Evolutionary conservation across 1,140 invertebrate species (phyloP).

Genomic region (Zaprionus taronus): DNA sequence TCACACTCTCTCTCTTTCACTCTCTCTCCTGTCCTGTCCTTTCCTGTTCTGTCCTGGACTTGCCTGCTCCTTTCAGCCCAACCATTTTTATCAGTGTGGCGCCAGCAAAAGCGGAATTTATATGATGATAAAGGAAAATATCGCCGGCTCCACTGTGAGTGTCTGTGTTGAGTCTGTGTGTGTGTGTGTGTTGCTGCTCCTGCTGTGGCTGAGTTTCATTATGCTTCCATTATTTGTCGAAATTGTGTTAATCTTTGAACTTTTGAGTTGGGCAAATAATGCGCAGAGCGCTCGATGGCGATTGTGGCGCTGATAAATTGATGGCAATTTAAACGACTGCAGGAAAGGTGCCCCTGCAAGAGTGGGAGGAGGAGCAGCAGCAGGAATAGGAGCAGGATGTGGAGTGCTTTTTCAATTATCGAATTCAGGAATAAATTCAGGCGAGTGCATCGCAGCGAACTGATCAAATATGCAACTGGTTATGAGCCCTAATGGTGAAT

Average conservation of each 20-base stretch:
- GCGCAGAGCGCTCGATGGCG: constrained; percentile 36
- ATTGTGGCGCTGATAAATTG: constrained; percentile 55
- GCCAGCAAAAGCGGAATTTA: constrained; percentile 66
- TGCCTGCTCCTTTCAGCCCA: not conserved
- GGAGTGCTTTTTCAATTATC: constrained; percentile 50
- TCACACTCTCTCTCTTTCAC: not conserved
- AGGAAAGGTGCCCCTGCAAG: not conserved
- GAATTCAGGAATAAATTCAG: constrained; percentile 28
- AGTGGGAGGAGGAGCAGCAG: not conserved
- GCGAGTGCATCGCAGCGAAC: constrained; percentile 4
- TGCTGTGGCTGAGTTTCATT: constrained; percentile 56
- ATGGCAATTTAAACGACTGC: constrained; percentile 58
- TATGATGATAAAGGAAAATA: constrained; percentile 78
- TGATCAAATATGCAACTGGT: constrained; percentile 31
- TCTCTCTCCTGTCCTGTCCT: not conserved
- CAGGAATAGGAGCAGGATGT: not conserved
- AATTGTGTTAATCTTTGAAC: constrained; percentile 80
- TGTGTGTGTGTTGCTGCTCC: constrained; percentile 4
- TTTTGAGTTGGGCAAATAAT: constrained; percentile 48
- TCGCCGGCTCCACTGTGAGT: constrained; percentile 27
- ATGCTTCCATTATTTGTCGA: constrained; percentile 80
- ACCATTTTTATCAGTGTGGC: constrained; percentile 59
- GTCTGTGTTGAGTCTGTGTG: not conserved
- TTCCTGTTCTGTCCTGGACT: not conserved
- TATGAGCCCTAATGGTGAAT: constrained; percentile 43